Conservation (phyloP, 2,113 vertebrate species). For the Anguilla rostrata region DNA sequence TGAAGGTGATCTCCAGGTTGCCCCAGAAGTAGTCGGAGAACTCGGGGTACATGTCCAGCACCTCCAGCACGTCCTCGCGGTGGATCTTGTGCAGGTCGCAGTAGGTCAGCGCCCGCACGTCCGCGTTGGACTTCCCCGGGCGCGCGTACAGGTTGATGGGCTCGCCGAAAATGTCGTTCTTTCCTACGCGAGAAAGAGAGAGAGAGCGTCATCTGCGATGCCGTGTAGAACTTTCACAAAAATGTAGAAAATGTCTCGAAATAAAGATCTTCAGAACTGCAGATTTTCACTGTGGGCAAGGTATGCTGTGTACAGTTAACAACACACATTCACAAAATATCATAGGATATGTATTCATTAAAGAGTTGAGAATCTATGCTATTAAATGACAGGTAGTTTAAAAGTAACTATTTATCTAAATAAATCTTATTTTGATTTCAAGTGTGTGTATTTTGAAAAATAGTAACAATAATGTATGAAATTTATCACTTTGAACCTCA, state of each 20-base stretch:
- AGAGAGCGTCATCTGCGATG: background rate
- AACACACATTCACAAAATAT: background rate
- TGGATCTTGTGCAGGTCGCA: conserved; percentile 88
- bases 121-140: conserved; percentile 79
- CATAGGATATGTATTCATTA: background rate
- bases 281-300: background rate
- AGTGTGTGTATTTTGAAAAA: background rate
- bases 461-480: too few species aligned
- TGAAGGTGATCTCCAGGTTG: conserved; percentile 86
- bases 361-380: background rate
- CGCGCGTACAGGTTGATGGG: conserved; percentile 77
- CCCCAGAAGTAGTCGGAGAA: conserved; percentile 84
- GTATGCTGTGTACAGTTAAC: background rate
- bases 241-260: background rate
- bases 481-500: too few species aligned
- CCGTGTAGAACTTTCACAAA: background rate
- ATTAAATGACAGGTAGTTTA: background rate
- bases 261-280: background rate
- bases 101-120: conserved; percentile 80
- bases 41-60: conserved; percentile 86
- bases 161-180: conserved; percentile 89
- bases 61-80: conserved; percentile 83
- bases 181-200: conserved; percentile 63
- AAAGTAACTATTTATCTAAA: too few species aligned
- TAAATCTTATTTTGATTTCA: background rate